Conservation (phyloP, 2,888 invertebrate genomes). For the Coleophora deauratella region DNA sequence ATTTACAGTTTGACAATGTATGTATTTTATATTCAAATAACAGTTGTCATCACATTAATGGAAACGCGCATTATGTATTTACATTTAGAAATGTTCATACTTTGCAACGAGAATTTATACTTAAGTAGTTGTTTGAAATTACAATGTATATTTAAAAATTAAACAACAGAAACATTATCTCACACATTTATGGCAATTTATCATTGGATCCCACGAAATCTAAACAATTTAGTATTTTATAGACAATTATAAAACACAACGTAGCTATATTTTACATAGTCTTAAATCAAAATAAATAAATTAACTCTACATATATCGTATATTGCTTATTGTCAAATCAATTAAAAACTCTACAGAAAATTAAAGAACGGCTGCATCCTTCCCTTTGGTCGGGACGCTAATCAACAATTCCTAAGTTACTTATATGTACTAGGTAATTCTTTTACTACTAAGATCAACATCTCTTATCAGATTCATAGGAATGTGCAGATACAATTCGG, state of each 20-base stretch:
- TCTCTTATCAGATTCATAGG: slow-evolving; percentile 34
- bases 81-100: slow-evolving; percentile 38
- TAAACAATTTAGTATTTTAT: slow-evolving; percentile 46
- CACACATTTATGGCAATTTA: slow-evolving; percentile 68
- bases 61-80: slow-evolving; percentile 43
- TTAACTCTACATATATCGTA: slow-evolving; percentile 46
- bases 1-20: slow-evolving; percentile 9
- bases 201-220: slow-evolving; percentile 52
- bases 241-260: slow-evolving; percentile 71
- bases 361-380: background rate
- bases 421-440: slow-evolving; percentile 49
- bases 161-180: slow-evolving; percentile 65
- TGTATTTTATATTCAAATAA: slow-evolving; percentile 39
- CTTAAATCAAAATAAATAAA: slow-evolving; percentile 72
- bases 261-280: slow-evolving; percentile 66
- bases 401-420: slow-evolving; percentile 44
- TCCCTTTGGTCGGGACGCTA: slow-evolving; percentile 10
- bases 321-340: slow-evolving; percentile 70
- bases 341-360: slow-evolving; percentile 40
- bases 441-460: slow-evolving; percentile 31
- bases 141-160: slow-evolving; percentile 33
- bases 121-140: slow-evolving; percentile 29
- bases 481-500: slow-evolving; percentile 21
- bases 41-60: slow-evolving; percentile 18
- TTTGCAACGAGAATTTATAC: slow-evolving; percentile 8